These are phyloP conservation scores for Drosophila parabipectinata DNA, from an alignment of 1,140 invertebrate genomes.

Conservation along the genomic window DNA sequence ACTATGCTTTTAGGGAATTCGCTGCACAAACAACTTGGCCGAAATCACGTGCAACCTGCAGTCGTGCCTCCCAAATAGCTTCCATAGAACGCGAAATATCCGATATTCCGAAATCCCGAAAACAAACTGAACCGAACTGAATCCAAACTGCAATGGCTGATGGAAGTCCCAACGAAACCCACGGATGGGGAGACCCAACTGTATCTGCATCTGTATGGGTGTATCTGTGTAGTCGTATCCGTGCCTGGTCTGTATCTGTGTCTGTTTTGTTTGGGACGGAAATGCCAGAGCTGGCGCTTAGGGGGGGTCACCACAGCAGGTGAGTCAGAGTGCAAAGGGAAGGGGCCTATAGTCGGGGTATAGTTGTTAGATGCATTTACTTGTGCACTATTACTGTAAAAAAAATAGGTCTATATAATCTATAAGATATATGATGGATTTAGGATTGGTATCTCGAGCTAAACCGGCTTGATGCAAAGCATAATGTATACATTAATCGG, in stretches of 20 bases:
- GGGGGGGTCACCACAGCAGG: conserved; percentile 28
- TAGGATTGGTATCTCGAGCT: too few relatives aligned
- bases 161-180: conserved; percentile 36
- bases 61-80: background rate
- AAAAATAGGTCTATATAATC: background rate
- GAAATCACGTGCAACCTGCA: background rate
- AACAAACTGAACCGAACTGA: conserved; percentile 31
- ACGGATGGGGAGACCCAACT: conserved; percentile 38
- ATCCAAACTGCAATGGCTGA: conserved; percentile 73
- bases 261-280: conserved; percentile 78
- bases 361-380: conserved; percentile 17
- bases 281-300: conserved; percentile 58
- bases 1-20: conserved; percentile 3
- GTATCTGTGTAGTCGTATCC: conserved; percentile 9
- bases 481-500: too few relatives aligned
- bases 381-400: conserved; percentile 1
- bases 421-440: too few relatives aligned
- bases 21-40: conserved; percentile 1
- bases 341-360: conserved; percentile 1
- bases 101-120: conserved; percentile 22
- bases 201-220: conserved; percentile 45
- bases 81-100: conserved; percentile 6
- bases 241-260: conserved; percentile 49
- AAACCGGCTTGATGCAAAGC: too few relatives aligned
- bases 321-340: conserved; percentile 35